These are phyloP conservation scores for Conops quadrifasciatus DNA, from an alignment of 2,888 invertebrate genomes.

Conservation along the genomic window DNA sequence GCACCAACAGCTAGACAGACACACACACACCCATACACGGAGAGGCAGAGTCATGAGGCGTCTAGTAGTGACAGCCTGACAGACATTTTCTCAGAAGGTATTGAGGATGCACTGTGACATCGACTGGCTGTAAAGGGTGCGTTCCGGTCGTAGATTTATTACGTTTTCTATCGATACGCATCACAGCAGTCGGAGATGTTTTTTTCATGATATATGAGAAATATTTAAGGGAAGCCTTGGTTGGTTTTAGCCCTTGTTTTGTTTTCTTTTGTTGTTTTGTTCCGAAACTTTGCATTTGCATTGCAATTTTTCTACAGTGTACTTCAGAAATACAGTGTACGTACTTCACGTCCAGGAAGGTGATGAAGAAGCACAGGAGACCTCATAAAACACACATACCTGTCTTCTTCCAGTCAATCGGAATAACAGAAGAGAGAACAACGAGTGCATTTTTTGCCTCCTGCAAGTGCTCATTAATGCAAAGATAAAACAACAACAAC, in stretches of 20 bases:
- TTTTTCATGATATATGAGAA: neutral
- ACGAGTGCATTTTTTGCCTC: slow-evolving; percentile 28
- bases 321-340: neutral
- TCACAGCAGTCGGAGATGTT: slow-evolving; percentile 18
- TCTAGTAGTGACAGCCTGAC: neutral
- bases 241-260: no score
- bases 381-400: neutral
- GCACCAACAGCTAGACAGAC: neutral
- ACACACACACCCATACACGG: no score
- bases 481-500: slow-evolving; percentile 9
- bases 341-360: neutral
- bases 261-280: no score
- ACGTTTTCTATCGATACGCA: slow-evolving; percentile 1
- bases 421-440: slow-evolving; percentile 6
- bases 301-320: neutral
- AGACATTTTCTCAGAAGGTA: slow-evolving; percentile 8
- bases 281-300: no score
- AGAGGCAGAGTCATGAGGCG: no score
- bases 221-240: no score
- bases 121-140: neutral
- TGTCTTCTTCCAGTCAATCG: slow-evolving; percentile 29
- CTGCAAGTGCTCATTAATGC: slow-evolving; percentile 31
- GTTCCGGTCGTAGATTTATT: slow-evolving; percentile 6
- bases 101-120: neutral
- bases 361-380: neutral